A percentile compares a stretch with the other conserved stretches of the same genome.
Evolutionary conservation across 1,140 invertebrate species (phyloP).

Genomic region (Zaprionus kolodkinae): DNA sequence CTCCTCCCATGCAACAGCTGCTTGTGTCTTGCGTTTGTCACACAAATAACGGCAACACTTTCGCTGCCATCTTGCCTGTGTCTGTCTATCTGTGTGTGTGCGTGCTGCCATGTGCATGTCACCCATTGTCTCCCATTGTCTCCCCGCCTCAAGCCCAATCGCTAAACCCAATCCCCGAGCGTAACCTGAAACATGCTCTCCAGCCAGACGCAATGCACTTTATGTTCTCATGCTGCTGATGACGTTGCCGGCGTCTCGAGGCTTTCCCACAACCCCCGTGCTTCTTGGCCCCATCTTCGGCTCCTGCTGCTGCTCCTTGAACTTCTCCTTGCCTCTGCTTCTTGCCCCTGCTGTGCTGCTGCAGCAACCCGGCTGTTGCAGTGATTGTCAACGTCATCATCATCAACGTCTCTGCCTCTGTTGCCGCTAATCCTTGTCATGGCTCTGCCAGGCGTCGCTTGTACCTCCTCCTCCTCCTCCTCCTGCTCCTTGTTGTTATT

Average conservation of each 20-base stretch:
- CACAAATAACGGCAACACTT: conserved; percentile 64
- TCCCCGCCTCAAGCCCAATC: conserved; percentile 9
- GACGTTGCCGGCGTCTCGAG: conserved; percentile 54
- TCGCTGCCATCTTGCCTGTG: conserved; percentile 31
- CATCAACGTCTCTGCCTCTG: conserved; percentile 51
- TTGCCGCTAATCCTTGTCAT: conserved; percentile 67
- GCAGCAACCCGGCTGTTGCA: conserved; percentile 43
- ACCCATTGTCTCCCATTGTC: conserved; percentile 57
- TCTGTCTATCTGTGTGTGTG: conserved; percentile 14
- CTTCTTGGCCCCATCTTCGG: too few species aligned
- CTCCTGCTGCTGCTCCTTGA: neutral
- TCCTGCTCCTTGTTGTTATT: conserved; percentile 67
- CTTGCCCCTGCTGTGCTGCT: conserved; percentile 7
- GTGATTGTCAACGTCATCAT: conserved; percentile 69
- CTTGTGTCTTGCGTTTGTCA: conserved; percentile 57
- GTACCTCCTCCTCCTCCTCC: too few species aligned
- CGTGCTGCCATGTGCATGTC: conserved; percentile 46
- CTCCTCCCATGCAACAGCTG: conserved; percentile 24
- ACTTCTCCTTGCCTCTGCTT: neutral
- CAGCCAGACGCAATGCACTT: conserved; percentile 73
- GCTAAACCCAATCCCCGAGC: conserved; percentile 37
- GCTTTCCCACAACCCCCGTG: conserved; percentile 8
- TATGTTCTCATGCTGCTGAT: conserved; percentile 67
- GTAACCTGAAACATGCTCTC: conserved; percentile 53
- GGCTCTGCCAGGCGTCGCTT: conserved; percentile 45